Evolutionary conservation across 1,140 invertebrate genomes (phyloP).

Genomic region (Triops longicaudatus): DNA sequence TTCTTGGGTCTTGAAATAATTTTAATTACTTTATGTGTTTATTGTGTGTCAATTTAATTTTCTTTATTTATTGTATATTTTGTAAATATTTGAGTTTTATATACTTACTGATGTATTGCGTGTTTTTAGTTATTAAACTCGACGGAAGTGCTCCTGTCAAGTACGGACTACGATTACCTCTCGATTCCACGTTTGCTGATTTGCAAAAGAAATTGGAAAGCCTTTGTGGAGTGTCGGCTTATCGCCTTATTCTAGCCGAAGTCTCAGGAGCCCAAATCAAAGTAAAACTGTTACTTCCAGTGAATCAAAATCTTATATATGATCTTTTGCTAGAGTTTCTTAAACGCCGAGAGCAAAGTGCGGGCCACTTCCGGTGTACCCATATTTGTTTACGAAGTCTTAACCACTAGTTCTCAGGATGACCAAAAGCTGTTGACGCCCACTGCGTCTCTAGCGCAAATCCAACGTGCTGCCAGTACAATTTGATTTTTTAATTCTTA

Average conservation of each 20-base stretch:
- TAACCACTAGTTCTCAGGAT: neutral
- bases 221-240: constrained; percentile 52
- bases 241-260: constrained; percentile 59
- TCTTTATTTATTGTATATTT: constrained; percentile 11
- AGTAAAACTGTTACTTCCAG: constrained; percentile 35
- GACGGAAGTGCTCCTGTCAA: constrained; percentile 70
- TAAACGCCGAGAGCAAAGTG: neutral
- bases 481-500: neutral
- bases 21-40: no score
- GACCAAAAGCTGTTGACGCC: neutral
- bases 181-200: constrained; percentile 63
- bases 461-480: neutral
- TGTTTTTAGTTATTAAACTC: constrained; percentile 55
- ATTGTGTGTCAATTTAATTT: no score
- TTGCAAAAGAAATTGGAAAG: constrained; percentile 59
- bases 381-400: constrained; percentile 22
- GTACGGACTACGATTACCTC: constrained; percentile 69
- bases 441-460: neutral
- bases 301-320: neutral
- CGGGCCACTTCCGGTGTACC: constrained; percentile 25
- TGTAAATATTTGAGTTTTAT: constrained; percentile 19
- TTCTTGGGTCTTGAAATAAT: no score
- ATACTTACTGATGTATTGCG: constrained; percentile 28
- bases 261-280: constrained; percentile 57
- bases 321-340: constrained; percentile 18